Conservation (phyloP, 2,797 vertebrate genomes). For the Hippoglossus hippoglossus region DNA sequence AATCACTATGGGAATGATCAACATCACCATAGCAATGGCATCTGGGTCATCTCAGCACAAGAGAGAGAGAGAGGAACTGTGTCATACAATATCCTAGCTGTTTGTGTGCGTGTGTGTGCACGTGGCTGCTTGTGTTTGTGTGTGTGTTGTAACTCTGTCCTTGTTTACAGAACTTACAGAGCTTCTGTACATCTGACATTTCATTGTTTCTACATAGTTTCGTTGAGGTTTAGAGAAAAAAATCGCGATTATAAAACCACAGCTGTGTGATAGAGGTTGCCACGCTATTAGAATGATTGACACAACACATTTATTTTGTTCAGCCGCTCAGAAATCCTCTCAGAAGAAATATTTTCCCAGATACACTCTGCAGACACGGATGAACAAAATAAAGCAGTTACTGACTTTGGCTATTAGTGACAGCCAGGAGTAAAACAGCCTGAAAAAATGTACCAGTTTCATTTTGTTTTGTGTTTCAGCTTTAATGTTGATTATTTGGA, state of each 20-base stretch:
- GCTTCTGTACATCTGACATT: too few species aligned
- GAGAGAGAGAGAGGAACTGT: not conserved
- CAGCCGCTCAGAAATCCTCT: too few species aligned
- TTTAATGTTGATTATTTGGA: too few species aligned
- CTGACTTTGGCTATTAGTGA: too few species aligned
- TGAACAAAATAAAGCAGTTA: too few species aligned
- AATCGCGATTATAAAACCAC: not conserved
- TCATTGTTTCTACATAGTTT: not conserved
- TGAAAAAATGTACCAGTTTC: too few species aligned
- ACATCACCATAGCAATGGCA: conserved; percentile 38
- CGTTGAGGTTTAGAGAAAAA: not conserved
- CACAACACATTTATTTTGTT: too few species aligned
- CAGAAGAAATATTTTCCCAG: too few species aligned
- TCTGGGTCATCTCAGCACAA: not conserved
- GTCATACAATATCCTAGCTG: not conserved
- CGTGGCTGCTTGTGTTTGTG: not conserved
- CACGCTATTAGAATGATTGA: not conserved
- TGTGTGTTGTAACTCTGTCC: not conserved
- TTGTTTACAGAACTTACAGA: too few species aligned
- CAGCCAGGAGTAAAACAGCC: too few species aligned
- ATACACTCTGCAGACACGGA: too few species aligned
- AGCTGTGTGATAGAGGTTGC: not conserved
- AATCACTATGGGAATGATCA: conserved; percentile 36
- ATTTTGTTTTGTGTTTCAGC: too few species aligned
- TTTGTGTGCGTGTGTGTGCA: not conserved